Percentiles rank a stretch among this genome's conserved stretches.
Conservation (phyloP, 2,113 vertebrate species). For the Solenodon paradoxus region DNA sequence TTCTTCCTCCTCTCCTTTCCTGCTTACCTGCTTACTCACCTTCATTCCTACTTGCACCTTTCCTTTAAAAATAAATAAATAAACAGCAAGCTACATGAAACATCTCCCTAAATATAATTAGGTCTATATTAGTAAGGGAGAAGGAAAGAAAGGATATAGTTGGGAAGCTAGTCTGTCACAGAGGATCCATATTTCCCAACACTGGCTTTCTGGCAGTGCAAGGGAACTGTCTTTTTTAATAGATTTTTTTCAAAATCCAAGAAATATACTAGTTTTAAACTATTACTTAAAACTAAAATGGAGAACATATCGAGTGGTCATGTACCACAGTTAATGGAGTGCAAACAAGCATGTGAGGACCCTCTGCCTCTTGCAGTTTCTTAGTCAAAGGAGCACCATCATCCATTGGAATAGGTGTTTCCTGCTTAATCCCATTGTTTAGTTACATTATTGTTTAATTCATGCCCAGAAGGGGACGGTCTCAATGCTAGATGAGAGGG, state of each 20-base stretch:
- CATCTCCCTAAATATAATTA: not conserved
- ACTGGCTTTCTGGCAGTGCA: not conserved
- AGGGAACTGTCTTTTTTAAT: not conserved
- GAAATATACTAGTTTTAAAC: not conserved
- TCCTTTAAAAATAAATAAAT: too few species aligned
- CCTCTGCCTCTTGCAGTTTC: not conserved
- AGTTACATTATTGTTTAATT: not conserved
- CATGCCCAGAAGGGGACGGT: not conserved
- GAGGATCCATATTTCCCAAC: not conserved
- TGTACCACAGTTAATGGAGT: not conserved
- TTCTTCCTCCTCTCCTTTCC: too few species aligned
- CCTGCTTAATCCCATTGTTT: not conserved
- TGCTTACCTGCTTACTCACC: too few species aligned
- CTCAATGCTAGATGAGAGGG: not conserved
- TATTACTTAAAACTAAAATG: not conserved
- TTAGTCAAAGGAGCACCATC: not conserved
- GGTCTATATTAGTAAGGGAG: not conserved
- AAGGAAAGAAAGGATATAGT: not conserved
- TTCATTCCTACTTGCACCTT: too few species aligned
- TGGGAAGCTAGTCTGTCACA: not conserved
- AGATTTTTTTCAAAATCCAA: not conserved
- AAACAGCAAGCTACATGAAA: too few species aligned
- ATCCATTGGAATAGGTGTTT: not conserved
- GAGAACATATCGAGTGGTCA: not conserved
- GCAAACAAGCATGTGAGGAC: not conserved